These are phyloP conservation scores for Tragelaphus scriptus DNA, from an alignment of 2,113 vertebrate species.

Conservation along the genomic window DNA sequence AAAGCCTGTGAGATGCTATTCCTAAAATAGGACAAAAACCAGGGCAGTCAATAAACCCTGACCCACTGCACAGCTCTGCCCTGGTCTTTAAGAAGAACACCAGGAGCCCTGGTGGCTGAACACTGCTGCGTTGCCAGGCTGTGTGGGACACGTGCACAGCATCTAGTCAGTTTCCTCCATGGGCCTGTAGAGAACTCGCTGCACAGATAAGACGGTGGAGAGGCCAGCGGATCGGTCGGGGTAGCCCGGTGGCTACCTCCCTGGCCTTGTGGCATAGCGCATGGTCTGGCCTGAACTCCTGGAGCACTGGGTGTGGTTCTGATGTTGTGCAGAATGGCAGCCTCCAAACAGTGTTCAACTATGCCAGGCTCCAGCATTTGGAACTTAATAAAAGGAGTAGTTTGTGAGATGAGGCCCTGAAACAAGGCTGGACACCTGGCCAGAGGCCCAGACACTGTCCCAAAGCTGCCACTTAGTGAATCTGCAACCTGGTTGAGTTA, in stretches of 20 bases:
- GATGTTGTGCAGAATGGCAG: neutral
- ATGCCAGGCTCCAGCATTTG: fast-evolving
- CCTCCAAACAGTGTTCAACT: neutral
- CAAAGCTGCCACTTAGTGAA: neutral
- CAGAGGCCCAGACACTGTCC: fast-evolving
- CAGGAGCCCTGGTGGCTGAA: neutral
- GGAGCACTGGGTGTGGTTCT: fast-evolving
- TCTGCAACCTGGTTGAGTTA: fast-evolving
- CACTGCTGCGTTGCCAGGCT: neutral
- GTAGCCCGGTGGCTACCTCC: neutral
- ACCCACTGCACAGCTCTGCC: fast-evolving
- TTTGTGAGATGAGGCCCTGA: neutral
- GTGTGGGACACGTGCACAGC: fast-evolving
- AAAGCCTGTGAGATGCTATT: neutral
- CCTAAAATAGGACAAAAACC: neutral
- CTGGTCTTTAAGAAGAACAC: neutral
- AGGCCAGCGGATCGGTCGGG: fast-evolving
- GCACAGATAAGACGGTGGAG: fast-evolving
- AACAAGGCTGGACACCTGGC: fast-evolving
- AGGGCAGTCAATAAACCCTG: fast-evolving
- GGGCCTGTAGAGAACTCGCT: neutral
- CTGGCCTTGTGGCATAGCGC: neutral
- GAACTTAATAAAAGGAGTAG: neutral
- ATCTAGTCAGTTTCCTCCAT: neutral
- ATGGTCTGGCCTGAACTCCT: neutral